These are phyloP conservation scores for Lathamus discolor DNA, from an alignment of 2,113 vertebrate genomes.

Conservation along the genomic window DNA sequence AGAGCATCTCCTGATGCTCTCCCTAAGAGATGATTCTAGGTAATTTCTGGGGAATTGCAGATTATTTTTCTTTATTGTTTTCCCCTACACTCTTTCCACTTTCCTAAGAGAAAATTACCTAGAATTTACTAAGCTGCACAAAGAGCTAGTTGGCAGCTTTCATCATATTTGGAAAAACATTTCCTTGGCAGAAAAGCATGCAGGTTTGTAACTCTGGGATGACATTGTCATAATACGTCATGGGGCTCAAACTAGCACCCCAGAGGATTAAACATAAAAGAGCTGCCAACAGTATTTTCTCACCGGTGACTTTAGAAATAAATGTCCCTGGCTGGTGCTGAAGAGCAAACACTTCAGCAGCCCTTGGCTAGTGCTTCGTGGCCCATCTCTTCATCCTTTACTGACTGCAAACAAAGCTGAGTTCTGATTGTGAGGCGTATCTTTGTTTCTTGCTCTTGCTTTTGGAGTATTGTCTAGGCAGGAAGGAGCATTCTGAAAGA, in stretches of 20 bases:
- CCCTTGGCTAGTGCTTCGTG: background rate
- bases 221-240: background rate
- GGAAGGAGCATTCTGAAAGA: background rate
- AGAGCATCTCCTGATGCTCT: background rate
- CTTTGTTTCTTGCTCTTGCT: background rate
- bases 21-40: background rate
- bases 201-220: background rate
- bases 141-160: constrained; percentile 31
- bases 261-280: background rate
- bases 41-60: background rate
- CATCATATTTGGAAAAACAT: constrained; percentile 24
- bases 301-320: background rate
- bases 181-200: background rate
- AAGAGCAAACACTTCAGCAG: background rate
- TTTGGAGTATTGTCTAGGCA: background rate
- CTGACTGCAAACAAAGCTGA: background rate
- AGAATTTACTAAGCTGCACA: constrained; percentile 39
- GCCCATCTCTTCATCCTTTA: background rate
- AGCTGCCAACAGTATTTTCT: background rate
- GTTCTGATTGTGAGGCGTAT: background rate
- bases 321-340: background rate
- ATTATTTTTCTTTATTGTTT: background rate
- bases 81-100: background rate
- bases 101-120: constrained; percentile 40
- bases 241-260: background rate